phyloP scores from a whole-genome alignment of 2,113 vertebrate species.

The Oryzias celebensis region DNA sequence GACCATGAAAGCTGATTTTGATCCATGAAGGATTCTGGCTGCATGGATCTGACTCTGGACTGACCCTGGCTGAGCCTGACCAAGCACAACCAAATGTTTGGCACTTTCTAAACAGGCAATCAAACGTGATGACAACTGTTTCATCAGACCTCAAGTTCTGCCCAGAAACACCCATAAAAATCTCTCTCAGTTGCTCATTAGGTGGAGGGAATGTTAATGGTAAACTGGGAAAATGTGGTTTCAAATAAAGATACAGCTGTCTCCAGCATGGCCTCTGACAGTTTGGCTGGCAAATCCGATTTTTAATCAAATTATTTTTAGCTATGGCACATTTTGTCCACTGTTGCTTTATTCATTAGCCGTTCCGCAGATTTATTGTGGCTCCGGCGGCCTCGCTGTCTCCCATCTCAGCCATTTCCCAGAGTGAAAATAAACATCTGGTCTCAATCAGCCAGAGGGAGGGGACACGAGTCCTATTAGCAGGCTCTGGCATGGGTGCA shows the following conservation, averaged over 20 bases:
- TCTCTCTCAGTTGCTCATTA: constrained; percentile 46
- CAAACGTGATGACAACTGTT: constrained; percentile 65
- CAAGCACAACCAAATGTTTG: constrained; percentile 40
- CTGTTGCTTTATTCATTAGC: constrained; percentile 73
- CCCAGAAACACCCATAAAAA: constrained; percentile 60
- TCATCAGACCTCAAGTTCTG: constrained; percentile 47
- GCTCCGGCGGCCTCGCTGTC: constrained; percentile 54
- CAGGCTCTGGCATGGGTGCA: constrained; percentile 48
- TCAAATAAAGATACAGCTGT: constrained; percentile 60
- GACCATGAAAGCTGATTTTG: constrained; percentile 5
- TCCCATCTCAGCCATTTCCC: constrained; percentile 63
- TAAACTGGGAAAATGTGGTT: constrained; percentile 49
- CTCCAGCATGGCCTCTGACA: constrained; percentile 40
- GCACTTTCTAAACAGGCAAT: constrained; percentile 53
- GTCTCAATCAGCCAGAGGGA: constrained; percentile 46
- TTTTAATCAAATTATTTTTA: constrained; percentile 72
- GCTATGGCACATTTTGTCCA: constrained; percentile 64
- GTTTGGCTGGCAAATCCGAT: constrained; percentile 43
- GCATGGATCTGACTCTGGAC: constrained; percentile 3
- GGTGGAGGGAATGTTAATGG: not conserved
- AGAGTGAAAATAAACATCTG: constrained; percentile 69
- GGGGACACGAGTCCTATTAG: constrained; percentile 58
- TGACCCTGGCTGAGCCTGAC: constrained; percentile 48
- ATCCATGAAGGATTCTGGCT: constrained; percentile 4
- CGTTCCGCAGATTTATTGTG: constrained; percentile 62